Evolutionary conservation across 30 jellyfish, hydroid and myxozoan species (phyloP), one percentile per base, ranked within the genome.

Genomic region (Morbakka virulenta): DNA sequence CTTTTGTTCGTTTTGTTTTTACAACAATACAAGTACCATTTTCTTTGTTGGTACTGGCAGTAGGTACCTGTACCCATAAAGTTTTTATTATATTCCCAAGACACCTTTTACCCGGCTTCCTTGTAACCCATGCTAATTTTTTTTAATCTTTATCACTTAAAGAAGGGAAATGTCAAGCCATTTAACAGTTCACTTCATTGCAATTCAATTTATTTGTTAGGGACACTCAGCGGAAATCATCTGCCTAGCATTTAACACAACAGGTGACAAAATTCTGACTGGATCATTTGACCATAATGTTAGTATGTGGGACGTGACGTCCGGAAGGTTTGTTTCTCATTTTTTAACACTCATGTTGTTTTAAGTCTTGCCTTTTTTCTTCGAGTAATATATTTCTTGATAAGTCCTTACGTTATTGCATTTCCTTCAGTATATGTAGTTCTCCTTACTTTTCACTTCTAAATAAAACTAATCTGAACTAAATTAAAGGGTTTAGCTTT

Each of bases 201-300:
- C 9, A 12, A 64, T 76, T 28, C 30, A 24, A 1, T 33, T 35
- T 2, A 25, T 52, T 1, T 65, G 52, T 52, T 82, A 91, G 98
- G 98, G 98, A 0, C 98, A 91, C 52, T 77, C 98, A 3, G 98
- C 98, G 25, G 98, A 91, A 75, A 85, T 91, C 41, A 91, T 91
- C 4, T 91, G 96, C 72, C 47, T 91, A 14, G 72, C 98, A 2
- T 91, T 91, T 77, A 91, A 84, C 72, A 91, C 95, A 21, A 79
- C 94, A 17, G 98, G 98, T 0, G 96, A 84, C 65, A 94, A 84
- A 41, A 50, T 91, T 30, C 57, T 91, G 75, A 91, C 98, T n/a
- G 98, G 98, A 17, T 91, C 98, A 20, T 91, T 91, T 53, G 98
- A 91, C 69, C 96, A 91, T 63, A 91, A 96, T 27, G 94, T 94